A percentile compares a stretch with the other conserved stretches of the same genome.
Evolutionary conservation across 2,888 invertebrate genomes (phyloP).

Genomic region (Cosmopolites sordidus): DNA sequence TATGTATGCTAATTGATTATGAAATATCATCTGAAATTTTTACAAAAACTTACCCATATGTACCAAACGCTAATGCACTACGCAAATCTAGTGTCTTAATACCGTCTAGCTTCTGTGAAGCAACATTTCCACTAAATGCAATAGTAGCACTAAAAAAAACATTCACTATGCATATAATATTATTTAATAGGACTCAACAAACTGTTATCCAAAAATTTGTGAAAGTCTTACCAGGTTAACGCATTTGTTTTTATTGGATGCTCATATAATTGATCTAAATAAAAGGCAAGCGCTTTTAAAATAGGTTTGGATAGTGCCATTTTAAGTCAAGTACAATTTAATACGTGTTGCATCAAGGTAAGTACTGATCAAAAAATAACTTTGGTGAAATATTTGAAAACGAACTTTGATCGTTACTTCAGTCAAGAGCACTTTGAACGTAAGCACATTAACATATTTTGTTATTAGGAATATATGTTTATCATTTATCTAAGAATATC

Average conservation of each 20-base stretch:
- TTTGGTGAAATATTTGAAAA: no score
- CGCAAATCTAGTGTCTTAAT: slow-evolving; percentile 59
- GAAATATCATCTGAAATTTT: slow-evolving; percentile 1
- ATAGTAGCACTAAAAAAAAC: slow-evolving; percentile 61
- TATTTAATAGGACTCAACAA: no score
- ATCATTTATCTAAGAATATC: no score
- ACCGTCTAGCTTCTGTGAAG: slow-evolving; percentile 71
- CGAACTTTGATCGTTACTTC: no score
- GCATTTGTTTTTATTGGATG: slow-evolving; percentile 76
- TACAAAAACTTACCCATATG: slow-evolving; percentile 67
- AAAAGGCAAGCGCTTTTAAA: slow-evolving; percentile 63
- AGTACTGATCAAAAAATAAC: no score
- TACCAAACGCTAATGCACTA: slow-evolving; percentile 66
- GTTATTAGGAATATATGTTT: no score
- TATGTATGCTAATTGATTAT: no score
- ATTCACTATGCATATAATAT: background rate
- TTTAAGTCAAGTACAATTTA: no score
- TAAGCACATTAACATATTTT: no score
- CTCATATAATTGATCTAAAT: slow-evolving; percentile 70
- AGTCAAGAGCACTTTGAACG: no score
- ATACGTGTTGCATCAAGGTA: no score
- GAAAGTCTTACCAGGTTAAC: slow-evolving; percentile 63
- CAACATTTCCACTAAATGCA: slow-evolving; percentile 67
- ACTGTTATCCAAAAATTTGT: background rate
- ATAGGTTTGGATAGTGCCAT: slow-evolving; percentile 72